phyloP scores from a whole-genome alignment of 2,888 invertebrate genomes.

The Eledona agricola region DNA sequence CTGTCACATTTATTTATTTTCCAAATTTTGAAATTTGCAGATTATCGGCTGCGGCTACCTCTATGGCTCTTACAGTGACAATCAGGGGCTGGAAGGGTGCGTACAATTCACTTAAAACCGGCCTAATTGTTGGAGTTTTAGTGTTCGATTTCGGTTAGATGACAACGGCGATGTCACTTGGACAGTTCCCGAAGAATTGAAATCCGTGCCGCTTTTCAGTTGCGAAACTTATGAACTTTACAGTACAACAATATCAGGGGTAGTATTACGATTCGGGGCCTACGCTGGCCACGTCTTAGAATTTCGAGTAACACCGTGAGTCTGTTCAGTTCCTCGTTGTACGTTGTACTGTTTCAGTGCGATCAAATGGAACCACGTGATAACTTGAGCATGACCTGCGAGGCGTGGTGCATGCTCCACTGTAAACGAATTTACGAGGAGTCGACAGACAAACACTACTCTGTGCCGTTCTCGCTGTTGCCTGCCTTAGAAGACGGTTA shows the following conservation, averaged over 20 bases:
- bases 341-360: conserved; percentile 46
- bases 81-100: conserved; percentile 65
- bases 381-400: conserved; percentile 67
- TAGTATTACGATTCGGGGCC: conserved; percentile 68
- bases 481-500: conserved; percentile 72
- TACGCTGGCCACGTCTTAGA: conserved; percentile 73
- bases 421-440: conserved; percentile 68
- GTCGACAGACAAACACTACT: conserved; percentile 61
- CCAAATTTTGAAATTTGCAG: conserved; percentile 52
- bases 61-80: conserved; percentile 60
- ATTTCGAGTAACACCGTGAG: conserved; percentile 61
- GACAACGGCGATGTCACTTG: conserved; percentile 72
- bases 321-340: background rate
- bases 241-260: conserved; percentile 49
- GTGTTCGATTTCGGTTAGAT: conserved; percentile 65
- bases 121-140: conserved; percentile 46
- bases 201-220: conserved; percentile 68
- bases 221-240: conserved; percentile 75
- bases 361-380: conserved; percentile 63
- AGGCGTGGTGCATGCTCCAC: conserved; percentile 70
- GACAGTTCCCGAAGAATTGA: conserved; percentile 67
- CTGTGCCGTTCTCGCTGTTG: conserved; percentile 70
- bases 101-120: conserved; percentile 17
- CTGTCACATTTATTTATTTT: conserved; percentile 32
- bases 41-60: conserved; percentile 63